Evolutionary conservation across 1,140 invertebrate genomes (phyloP), one percentile per base, ranked within the genome.

Genomic region (Zaprionus inermis): DNA sequence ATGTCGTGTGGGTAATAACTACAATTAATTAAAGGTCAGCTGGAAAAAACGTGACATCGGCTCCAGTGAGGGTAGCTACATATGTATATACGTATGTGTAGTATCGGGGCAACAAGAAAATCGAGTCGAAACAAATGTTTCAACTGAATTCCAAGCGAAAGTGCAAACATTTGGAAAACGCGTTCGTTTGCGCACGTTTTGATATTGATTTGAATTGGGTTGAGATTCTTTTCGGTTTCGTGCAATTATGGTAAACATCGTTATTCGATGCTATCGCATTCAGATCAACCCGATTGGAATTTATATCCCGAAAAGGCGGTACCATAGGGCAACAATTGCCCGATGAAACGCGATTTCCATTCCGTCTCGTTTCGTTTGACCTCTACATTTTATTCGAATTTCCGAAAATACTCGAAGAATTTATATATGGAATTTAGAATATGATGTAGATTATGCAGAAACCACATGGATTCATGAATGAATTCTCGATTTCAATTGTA

Each of bases 11-110:
- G 46, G 11, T 55, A 75, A 72, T 72, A 36, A 55, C 60, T 38
- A 55, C 56, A 72, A 75, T 75, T 75, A 75, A 75, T 59, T 12
- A 75, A 75, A 75, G 72, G 72, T 72, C 68, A 75, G 36, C 28
- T 38, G 12, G 32, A 22, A 30, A 66, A 66, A 72, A 60, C 70
- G 66, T 63, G 66, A 57, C 58, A 54, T 28, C 44, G 32, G 30
- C 5, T 9, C 9, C 18, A 9, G 16, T 22, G 24, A 64, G n/a
- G 16, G n/a, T 28, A n/a, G 10, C 10, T 49, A n/a, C 5, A 28
- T 11, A 22, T 11, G 18, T 10, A n/a, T n/a, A n/a, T n/a, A n/a
- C n/a, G 18, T 51, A 5, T 32, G 11, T 32, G 18, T 16, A 41
- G 20, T 38, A 14, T 38, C n/a, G 24, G 24, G 24, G 36, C 49